Percentiles rank a stretch among this genome's conserved stretches.
Evolutionary conservation across 2,888 invertebrate genomes (phyloP).

Genomic region (Bedellia somnulentella): DNA sequence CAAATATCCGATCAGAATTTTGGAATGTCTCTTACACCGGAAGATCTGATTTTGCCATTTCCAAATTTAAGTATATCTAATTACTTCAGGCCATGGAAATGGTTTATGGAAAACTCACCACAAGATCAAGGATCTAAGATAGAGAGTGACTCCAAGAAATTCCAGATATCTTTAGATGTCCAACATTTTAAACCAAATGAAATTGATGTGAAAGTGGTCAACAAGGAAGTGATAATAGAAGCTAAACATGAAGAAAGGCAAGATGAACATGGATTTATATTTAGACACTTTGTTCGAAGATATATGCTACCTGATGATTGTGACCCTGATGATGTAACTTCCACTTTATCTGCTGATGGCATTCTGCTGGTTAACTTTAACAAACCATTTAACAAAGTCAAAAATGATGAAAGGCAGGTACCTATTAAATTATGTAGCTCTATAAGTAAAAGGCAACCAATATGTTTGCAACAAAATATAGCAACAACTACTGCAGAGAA

Average conservation of each 20-base stretch:
- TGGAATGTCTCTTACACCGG: slow-evolving; percentile 17
- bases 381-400: slow-evolving; percentile 11
- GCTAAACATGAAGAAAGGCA: slow-evolving; percentile 50
- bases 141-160: slow-evolving; percentile 24
- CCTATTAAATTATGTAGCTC: slow-evolving; percentile 20
- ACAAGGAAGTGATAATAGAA: slow-evolving; percentile 63
- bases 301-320: slow-evolving; percentile 35
- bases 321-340: slow-evolving; percentile 19
- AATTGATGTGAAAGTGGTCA: slow-evolving; percentile 66
- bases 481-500: neutral
- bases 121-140: slow-evolving; percentile 23
- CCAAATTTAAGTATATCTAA: slow-evolving; percentile 13
- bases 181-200: slow-evolving; percentile 70
- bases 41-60: slow-evolving; percentile 19
- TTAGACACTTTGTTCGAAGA: slow-evolving; percentile 42
- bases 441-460: too few relatives aligned
- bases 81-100: slow-evolving; percentile 23
- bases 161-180: slow-evolving; percentile 66
- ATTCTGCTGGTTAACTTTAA: slow-evolving; percentile 19
- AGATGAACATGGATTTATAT: slow-evolving; percentile 46
- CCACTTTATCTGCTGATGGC: slow-evolving; percentile 25
- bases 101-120: slow-evolving; percentile 13
- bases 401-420: slow-evolving; percentile 18
- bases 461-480: neutral
- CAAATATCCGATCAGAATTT: slow-evolving; percentile 18